These are phyloP conservation scores for Lepidocyrtoides sp. DNA, from an alignment of 2,888 invertebrate genomes.

Conservation along the genomic window DNA sequence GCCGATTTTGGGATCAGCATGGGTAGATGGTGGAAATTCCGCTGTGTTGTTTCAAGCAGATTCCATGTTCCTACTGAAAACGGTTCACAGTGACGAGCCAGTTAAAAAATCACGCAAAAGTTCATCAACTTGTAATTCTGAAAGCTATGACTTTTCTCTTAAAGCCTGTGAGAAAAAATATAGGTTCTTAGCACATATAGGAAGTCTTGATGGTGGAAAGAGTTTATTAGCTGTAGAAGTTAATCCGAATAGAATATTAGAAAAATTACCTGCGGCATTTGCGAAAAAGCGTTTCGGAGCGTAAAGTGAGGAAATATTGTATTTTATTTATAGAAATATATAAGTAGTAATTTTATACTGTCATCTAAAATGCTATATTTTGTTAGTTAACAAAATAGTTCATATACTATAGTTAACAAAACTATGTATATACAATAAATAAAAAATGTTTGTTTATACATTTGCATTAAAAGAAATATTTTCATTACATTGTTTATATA, in stretches of 20 bases:
- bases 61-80: constrained; percentile 80
- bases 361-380: too few relatives aligned
- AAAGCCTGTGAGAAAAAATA: constrained; percentile 80
- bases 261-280: constrained; percentile 84
- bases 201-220: constrained; percentile 71
- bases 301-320: too few relatives aligned
- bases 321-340: constrained; percentile 18
- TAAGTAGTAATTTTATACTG: neutral
- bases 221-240: constrained; percentile 81
- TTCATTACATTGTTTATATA: neutral
- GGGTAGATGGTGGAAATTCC: constrained; percentile 79
- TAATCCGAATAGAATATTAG: constrained; percentile 82
- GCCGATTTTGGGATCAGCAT: constrained; percentile 79
- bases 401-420: too few relatives aligned
- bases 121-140: constrained; percentile 9
- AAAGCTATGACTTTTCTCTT: constrained; percentile 72
- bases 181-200: constrained; percentile 81
- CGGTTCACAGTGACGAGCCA: constrained; percentile 55
- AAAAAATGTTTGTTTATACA: too few relatives aligned
- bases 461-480: too few relatives aligned
- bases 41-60: constrained; percentile 80
- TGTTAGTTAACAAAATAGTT: too few relatives aligned
- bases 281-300: constrained; percentile 84
- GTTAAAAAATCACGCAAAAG: constrained; percentile 66
- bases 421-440: too few relatives aligned